These are phyloP conservation scores for Amiota communis DNA, from an alignment of 2,888 invertebrate species.

Conservation along the genomic window DNA sequence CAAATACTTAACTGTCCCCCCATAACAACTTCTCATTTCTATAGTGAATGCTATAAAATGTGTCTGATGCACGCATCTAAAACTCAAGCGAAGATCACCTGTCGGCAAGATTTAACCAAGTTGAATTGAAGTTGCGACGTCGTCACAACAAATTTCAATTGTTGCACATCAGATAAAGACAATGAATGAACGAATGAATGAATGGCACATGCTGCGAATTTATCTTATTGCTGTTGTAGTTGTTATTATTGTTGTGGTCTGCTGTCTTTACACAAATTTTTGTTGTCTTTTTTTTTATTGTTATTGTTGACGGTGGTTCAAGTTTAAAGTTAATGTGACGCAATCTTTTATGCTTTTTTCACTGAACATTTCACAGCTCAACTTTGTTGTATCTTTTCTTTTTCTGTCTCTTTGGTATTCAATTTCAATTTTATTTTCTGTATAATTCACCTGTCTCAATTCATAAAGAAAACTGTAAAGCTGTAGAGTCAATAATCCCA, in stretches of 20 bases:
- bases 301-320: conserved; percentile 46
- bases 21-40: too few species aligned
- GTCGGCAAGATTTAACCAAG: conserved; percentile 21
- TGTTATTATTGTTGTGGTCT: conserved; percentile 5
- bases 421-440: too few species aligned
- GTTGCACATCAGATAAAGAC: not conserved
- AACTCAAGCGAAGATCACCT: conserved; percentile 14
- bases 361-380: conserved; percentile 39
- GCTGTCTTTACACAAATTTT: conserved; percentile 38
- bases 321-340: conserved; percentile 57
- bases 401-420: too few species aligned
- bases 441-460: too few species aligned
- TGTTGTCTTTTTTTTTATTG: conserved; percentile 43
- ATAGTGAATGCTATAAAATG: not conserved
- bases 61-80: not conserved
- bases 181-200: not conserved
- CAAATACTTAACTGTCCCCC: too few species aligned
- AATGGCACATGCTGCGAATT: not conserved
- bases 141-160: conserved; percentile 7
- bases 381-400: conserved; percentile 26
- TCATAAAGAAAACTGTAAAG: too few species aligned
- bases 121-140: not conserved
- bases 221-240: not conserved
- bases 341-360: conserved; percentile 42
- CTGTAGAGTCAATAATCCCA: too few species aligned